Conservation (phyloP, 2,113 vertebrate species). For the Paraplagusia blochii region DNA sequence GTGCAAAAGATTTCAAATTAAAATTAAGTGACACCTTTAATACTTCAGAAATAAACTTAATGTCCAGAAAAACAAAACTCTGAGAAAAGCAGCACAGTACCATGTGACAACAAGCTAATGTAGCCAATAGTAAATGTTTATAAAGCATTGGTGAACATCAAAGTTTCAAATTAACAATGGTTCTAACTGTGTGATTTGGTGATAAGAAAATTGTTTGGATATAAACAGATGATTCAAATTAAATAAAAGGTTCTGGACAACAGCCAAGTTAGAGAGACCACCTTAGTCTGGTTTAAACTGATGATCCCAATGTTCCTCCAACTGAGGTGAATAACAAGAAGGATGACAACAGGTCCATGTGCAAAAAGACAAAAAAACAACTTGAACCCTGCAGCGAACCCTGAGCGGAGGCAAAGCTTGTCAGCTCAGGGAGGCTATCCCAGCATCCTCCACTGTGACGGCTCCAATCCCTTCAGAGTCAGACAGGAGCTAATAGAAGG, state of each 20-base stretch:
- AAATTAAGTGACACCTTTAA: no score
- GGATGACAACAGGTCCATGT: conserved; percentile 6
- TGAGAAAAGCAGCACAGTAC: no score
- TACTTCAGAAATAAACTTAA: no score
- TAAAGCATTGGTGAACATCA: no score
- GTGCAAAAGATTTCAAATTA: no score
- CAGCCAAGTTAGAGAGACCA: background rate
- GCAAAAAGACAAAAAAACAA: background rate
- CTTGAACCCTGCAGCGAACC: background rate
- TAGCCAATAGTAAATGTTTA: no score
- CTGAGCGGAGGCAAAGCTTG: conserved; percentile 3
- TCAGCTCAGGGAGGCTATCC: conserved; percentile 17
- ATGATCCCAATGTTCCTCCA: conserved; percentile 41
- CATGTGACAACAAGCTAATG: no score
- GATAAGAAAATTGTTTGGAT: conserved; percentile 24
- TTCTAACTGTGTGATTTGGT: no score
- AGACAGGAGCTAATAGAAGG: conserved; percentile 54
- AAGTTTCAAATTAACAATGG: conserved; percentile 41
- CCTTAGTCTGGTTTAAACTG: conserved; percentile 21
- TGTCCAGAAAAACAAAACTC: no score
- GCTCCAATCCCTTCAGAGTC: conserved; percentile 37
- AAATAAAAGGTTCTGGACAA: conserved; percentile 51
- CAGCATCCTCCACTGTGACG: conserved; percentile 17
- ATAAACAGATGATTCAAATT: no score
- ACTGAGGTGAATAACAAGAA: conserved; percentile 23